Conservation (phyloP, 2,797 vertebrate genomes). For the Erethizon dorsatum region DNA sequence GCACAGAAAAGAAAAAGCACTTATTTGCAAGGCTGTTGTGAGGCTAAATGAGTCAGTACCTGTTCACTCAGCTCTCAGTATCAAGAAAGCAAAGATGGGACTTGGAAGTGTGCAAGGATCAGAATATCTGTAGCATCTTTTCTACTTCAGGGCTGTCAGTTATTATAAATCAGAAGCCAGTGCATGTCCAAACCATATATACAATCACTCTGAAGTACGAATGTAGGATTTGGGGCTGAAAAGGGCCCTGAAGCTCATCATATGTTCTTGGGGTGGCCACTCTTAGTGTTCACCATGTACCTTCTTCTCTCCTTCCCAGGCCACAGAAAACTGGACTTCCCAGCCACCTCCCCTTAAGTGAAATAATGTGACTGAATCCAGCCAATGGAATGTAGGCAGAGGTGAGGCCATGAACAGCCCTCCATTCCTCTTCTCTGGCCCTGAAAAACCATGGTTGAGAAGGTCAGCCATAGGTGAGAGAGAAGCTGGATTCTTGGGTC, state of each 20-base stretch:
- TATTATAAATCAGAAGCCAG: accelerated
- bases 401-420: not conserved
- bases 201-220: not conserved
- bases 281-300: not conserved
- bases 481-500: not conserved
- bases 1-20: not conserved
- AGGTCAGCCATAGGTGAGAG: not conserved
- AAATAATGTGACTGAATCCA: not conserved
- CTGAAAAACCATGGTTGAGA: not conserved
- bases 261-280: not conserved
- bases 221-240: not conserved
- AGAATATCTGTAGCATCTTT: not conserved
- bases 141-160: not conserved
- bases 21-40: not conserved
- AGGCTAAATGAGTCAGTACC: not conserved
- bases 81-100: not conserved
- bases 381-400: not conserved
- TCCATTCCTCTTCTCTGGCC: not conserved
- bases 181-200: not conserved
- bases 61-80: not conserved
- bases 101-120: not conserved
- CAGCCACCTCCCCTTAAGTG: not conserved
- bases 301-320: not conserved
- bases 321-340: too few species aligned
- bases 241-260: not conserved